These are phyloP conservation scores for Sweltsa coloradensis DNA, from an alignment of 1,140 invertebrate species.

Conservation along the genomic window DNA sequence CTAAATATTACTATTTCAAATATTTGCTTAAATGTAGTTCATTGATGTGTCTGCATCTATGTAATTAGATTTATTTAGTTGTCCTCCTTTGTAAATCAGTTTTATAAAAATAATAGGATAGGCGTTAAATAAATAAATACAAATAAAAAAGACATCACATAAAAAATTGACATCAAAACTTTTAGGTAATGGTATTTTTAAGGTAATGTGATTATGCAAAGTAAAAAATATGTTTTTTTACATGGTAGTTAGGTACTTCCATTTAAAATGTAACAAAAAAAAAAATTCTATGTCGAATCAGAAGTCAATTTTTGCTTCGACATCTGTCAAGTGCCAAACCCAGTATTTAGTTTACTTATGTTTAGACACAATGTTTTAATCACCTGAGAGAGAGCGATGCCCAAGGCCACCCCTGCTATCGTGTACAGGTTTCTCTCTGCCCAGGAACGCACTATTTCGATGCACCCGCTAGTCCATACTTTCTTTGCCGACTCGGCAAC, in stretches of 20 bases:
- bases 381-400: slow-evolving; percentile 60
- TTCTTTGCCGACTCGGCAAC: slow-evolving; percentile 75
- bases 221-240: neutral
- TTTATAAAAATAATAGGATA: no score
- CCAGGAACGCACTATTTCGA: slow-evolving; percentile 74
- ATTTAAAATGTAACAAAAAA: neutral
- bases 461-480: slow-evolving; percentile 81
- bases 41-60: no score
- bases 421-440: slow-evolving; percentile 76
- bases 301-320: no score
- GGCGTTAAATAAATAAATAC: no score
- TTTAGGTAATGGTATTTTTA: neutral
- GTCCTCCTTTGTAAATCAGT: no score
- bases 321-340: neutral
- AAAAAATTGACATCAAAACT: no score
- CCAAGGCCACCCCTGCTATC: slow-evolving; percentile 73
- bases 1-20: no score
- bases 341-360: neutral
- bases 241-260: neutral
- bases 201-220: neutral
- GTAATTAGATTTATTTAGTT: no score
- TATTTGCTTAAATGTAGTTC: no score
- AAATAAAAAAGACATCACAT: no score
- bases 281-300: no score
- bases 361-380: slow-evolving; percentile 1